These are phyloP conservation scores for Danaus chrysippus DNA, from an alignment of 2,888 invertebrate species.

Conservation along the genomic window DNA sequence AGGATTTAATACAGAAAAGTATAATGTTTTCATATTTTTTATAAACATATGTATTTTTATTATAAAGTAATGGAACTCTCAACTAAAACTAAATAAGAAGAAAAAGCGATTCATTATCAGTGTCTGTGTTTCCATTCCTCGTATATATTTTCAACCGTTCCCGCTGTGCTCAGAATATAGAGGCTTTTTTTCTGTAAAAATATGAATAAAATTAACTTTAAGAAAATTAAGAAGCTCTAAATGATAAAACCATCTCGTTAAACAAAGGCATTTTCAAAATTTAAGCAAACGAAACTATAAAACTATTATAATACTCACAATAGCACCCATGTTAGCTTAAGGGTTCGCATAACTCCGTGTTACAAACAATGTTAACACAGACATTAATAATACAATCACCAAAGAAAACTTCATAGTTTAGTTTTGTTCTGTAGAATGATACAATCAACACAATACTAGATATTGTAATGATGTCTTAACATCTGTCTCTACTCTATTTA, in stretches of 20 bases:
- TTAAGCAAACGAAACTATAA: neutral
- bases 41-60: too few relatives aligned
- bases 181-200: constrained; percentile 34
- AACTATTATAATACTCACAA: constrained; percentile 34
- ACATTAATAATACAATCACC: constrained; percentile 37
- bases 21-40: too few relatives aligned
- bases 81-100: neutral
- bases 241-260: too few relatives aligned
- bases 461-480: neutral
- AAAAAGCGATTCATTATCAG: constrained; percentile 2
- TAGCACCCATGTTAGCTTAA: constrained; percentile 36
- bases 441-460: neutral
- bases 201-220: constrained; percentile 1
- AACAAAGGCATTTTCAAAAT: too few relatives aligned
- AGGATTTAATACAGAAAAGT: too few relatives aligned
- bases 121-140: constrained; percentile 25
- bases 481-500: too few relatives aligned
- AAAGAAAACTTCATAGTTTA: constrained; percentile 41
- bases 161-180: constrained; percentile 28
- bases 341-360: constrained; percentile 37
- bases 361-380: constrained; percentile 36
- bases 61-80: neutral
- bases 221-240: too few relatives aligned
- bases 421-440: neutral
- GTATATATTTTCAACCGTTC: constrained; percentile 34